These are phyloP conservation scores for Miichthys miiuy DNA, from an alignment of 2,797 vertebrate species.

Conservation along the genomic window DNA sequence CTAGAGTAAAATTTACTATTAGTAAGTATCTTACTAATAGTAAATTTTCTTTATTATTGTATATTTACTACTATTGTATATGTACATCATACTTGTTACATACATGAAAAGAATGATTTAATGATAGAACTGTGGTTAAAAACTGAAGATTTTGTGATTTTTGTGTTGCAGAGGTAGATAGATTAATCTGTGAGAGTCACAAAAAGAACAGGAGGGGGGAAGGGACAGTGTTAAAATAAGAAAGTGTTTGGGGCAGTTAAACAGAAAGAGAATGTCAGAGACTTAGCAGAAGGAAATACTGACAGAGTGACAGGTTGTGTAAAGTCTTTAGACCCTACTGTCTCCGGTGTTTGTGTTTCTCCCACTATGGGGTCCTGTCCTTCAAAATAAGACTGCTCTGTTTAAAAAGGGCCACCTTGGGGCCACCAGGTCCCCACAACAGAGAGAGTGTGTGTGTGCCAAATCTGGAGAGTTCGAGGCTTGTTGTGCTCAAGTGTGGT, in stretches of 20 bases:
- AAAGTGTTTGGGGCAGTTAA: constrained; percentile 26
- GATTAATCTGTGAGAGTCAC: constrained; percentile 12
- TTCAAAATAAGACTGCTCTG: constrained; percentile 72
- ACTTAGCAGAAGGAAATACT: constrained; percentile 49
- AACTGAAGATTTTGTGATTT: constrained; percentile 4
- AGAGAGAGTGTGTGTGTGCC: constrained; percentile 53
- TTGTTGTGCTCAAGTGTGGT: constrained; percentile 55
- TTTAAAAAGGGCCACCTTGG: constrained; percentile 67
- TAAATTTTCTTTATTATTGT: too few relatives aligned
- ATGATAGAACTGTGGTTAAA: not conserved
- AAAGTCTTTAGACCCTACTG: constrained; percentile 68
- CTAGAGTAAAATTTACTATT: not conserved
- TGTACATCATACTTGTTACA: too few relatives aligned
- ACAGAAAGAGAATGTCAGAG: constrained; percentile 54
- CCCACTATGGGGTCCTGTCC: constrained; percentile 78
- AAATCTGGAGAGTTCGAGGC: constrained; percentile 52
- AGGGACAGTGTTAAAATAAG: constrained; percentile 17
- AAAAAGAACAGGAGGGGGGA: constrained; percentile 30
- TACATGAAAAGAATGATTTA: not conserved
- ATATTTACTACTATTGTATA: too few relatives aligned
- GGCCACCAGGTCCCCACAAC: constrained; percentile 68
- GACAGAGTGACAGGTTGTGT: constrained; percentile 68
- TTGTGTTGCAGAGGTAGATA: constrained; percentile 5
- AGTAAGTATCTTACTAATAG: not conserved
- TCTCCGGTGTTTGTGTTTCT: constrained; percentile 76